Base-by-base conservation (phyloP, 2,888 invertebrate genomes). In the Drosophila leonis region DNA sequence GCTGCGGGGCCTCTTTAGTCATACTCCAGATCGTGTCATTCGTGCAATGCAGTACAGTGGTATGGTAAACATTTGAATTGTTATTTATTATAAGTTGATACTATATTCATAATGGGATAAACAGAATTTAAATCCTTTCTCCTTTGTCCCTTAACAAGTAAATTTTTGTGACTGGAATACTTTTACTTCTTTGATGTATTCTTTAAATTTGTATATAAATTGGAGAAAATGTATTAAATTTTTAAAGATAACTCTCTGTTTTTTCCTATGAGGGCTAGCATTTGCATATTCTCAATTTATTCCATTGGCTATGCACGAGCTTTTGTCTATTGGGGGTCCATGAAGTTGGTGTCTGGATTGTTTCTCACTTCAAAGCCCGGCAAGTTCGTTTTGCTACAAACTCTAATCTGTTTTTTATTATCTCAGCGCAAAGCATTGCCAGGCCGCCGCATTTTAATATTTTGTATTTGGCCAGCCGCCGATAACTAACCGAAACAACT, bases 321-420 rank as follows among this genome's bases (percentile, higher is more conserved):
- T 39, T n/a, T 29, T 55, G 39, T 15, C 29, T 18, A 13, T 18
- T 55, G n/a, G 10, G n/a, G 24, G 8, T 27, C 1, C 9, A 12
- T 41, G 13, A 15, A 18, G 42, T 20, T 31, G 31, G 29, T 6
- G 55, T 39, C 54, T 54, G 54, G 27, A 39, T 54, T 54, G 39
- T 18, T 39, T 41, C 31, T 20, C 37, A 42, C 15, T 52, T 68
- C 35, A 27, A 42, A 57, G 24, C 24, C 12, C 33, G 62, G 29
- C 41, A 56, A 60, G 35, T 54, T 54, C 33, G 33, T 20, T 46
- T n/a, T 31, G 63, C 37, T 46, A 55, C 60, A 44, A 46, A 63
- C 37, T 74, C 64, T 75, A 75, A 75, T 70, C 74, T 75, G 48
- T 70, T 76, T 70, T 75, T 75, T 75, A 70, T 76, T 75, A 76